phyloP scores from a whole-genome alignment of 2,113 vertebrate genomes.

The Ploceus nigricollis region DNA sequence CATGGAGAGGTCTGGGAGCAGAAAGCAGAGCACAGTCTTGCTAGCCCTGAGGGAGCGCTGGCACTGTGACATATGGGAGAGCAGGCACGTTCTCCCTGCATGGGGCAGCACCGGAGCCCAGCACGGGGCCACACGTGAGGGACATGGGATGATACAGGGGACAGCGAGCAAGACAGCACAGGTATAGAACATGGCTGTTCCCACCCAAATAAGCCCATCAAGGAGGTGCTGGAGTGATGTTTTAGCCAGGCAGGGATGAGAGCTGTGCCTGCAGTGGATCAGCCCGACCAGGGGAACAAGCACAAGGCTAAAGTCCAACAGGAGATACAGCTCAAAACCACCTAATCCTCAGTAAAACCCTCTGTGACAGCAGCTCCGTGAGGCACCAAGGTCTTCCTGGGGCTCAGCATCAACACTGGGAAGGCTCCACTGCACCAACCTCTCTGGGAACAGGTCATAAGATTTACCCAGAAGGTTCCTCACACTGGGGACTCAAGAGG shows the following conservation, averaged over 20 bases:
- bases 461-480: not conserved
- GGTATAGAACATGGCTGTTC: not conserved
- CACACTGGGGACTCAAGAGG: not conserved
- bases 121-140: fast-evolving
- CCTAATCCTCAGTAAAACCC: not conserved
- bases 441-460: not conserved
- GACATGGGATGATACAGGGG: not conserved
- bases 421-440: not conserved
- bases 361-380: not conserved
- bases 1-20: not conserved
- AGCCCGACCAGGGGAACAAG: not conserved
- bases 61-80: fast-evolving
- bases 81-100: fast-evolving
- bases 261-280: not conserved
- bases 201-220: not conserved
- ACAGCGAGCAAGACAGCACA: not conserved
- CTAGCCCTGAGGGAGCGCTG: fast-evolving
- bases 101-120: fast-evolving
- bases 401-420: not conserved
- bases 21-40: not conserved
- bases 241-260: not conserved
- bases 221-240: not conserved
- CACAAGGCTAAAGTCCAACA: not conserved
- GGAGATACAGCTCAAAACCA: not conserved
- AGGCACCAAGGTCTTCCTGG: not conserved